A percentile compares a stretch with the other conserved stretches of the same genome.
phyloP scores from a whole-genome alignment of 2,888 invertebrate species.

The Agelastica alni region DNA sequence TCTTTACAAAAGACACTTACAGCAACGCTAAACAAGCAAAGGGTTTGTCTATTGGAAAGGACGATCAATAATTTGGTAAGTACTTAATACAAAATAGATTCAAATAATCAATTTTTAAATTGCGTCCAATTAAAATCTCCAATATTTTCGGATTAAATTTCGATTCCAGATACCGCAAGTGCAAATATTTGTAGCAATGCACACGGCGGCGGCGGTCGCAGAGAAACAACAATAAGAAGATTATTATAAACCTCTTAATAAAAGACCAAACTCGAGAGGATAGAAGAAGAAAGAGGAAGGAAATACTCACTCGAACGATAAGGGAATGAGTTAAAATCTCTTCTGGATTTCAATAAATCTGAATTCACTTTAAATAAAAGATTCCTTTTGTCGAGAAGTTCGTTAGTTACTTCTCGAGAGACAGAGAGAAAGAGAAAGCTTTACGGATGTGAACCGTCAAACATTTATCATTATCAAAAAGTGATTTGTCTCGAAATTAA shows the following conservation, averaged over 20 bases:
- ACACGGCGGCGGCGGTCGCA: not conserved
- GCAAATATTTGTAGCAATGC: too few species aligned
- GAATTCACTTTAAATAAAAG: slow-evolving; percentile 24
- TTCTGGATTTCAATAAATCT: slow-evolving; percentile 24
- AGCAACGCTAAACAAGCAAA: too few species aligned
- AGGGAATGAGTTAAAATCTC: slow-evolving; percentile 16
- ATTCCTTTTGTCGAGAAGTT: slow-evolving; percentile 18
- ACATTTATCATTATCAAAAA: slow-evolving; percentile 11
- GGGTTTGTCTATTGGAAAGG: too few species aligned
- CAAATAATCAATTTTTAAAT: too few species aligned
- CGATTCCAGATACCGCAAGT: too few species aligned
- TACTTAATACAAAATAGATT: too few species aligned
- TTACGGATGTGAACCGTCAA: not conserved
- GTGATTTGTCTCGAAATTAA: slow-evolving; percentile 7
- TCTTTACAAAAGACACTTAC: too few species aligned
- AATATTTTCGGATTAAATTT: too few species aligned
- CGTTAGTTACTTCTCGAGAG: slow-evolving; percentile 13
- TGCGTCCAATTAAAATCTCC: too few species aligned
- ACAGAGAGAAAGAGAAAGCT: slow-evolving; percentile 11
- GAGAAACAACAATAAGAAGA: slow-evolving; percentile 21
- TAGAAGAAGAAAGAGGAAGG: slow-evolving; percentile 6
- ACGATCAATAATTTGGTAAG: too few species aligned
- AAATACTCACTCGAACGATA: slow-evolving; percentile 19
- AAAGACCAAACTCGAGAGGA: slow-evolving; percentile 2
- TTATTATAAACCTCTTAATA: slow-evolving; percentile 25